Evolutionary conservation across 2,113 vertebrate species (phyloP).

Genomic region (Plecotus auritus): DNA sequence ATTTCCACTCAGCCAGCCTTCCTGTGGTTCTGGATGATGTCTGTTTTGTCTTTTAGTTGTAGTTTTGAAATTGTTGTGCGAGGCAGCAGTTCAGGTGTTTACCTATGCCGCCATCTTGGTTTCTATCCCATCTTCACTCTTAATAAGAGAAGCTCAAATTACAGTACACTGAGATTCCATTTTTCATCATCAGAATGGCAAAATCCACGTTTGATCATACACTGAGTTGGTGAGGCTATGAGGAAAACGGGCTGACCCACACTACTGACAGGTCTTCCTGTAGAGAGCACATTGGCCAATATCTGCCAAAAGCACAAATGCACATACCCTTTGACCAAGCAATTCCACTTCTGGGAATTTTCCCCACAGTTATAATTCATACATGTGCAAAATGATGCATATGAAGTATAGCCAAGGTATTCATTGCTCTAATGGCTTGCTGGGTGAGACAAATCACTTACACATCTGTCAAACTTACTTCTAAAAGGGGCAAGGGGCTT

Average conservation of each 20-base stretch:
- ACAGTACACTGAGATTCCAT: neutral
- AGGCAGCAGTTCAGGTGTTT: too few relatives aligned
- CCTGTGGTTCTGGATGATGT: too few relatives aligned
- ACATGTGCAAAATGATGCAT: neutral
- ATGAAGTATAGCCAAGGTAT: neutral
- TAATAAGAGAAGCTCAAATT: neutral
- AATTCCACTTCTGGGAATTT: neutral
- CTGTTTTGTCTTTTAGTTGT: too few relatives aligned
- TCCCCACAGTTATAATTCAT: neutral
- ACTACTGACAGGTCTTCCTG: neutral
- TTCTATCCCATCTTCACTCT: neutral
- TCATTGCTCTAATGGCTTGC: neutral
- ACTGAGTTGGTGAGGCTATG: neutral
- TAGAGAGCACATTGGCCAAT: neutral
- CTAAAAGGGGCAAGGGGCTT: neutral
- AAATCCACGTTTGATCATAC: neutral
- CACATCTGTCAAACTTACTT: neutral
- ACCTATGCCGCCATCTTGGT: too few relatives aligned
- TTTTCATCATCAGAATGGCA: neutral
- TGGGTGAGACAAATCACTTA: neutral
- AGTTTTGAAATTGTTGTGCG: too few relatives aligned
- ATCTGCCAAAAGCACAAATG: neutral
- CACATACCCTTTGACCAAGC: neutral
- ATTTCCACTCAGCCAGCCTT: too few relatives aligned
- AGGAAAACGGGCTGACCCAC: neutral